Percentiles rank a stretch among this genome's conserved stretches.
Evolutionary conservation across 1,140 invertebrate genomes (phyloP).

Genomic region (Eupeodes corollae): DNA sequence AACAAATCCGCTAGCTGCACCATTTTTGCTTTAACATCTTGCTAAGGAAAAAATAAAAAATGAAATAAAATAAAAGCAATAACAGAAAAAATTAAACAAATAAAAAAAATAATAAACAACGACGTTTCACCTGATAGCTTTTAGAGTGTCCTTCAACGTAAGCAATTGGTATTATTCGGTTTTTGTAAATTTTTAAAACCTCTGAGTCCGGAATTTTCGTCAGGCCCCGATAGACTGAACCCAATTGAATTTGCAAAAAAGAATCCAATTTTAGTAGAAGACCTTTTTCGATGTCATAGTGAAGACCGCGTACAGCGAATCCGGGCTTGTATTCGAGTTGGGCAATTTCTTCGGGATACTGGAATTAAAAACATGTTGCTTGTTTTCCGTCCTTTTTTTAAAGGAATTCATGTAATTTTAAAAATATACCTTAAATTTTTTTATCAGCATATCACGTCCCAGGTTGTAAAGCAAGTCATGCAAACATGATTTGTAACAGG

Average conservation of each 20-base stretch:
- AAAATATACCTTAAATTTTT: slow-evolving; percentile 66
- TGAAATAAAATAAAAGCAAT: slow-evolving; percentile 6
- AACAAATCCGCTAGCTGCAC: slow-evolving; percentile 94
- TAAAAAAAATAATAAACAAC: slow-evolving; percentile 1
- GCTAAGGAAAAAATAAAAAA: slow-evolving; percentile 29
- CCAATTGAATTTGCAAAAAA: slow-evolving; percentile 92
- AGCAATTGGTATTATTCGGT: slow-evolving; percentile 69
- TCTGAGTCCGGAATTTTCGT: slow-evolving; percentile 72
- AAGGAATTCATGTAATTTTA: background rate
- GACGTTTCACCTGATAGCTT: slow-evolving; percentile 19
- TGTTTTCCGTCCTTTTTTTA: background rate
- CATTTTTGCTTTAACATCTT: slow-evolving; percentile 71
- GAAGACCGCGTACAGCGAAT: slow-evolving; percentile 86
- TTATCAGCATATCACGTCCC: slow-evolving; percentile 74
- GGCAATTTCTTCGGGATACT: slow-evolving; percentile 84
- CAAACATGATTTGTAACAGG: slow-evolving; percentile 84
- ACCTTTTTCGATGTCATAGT: slow-evolving; percentile 94
- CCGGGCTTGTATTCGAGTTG: slow-evolving; percentile 74
- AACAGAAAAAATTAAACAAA: slow-evolving; percentile 1
- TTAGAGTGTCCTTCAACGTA: slow-evolving; percentile 62
- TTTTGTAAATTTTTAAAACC: slow-evolving; percentile 77
- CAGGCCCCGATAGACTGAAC: slow-evolving; percentile 83
- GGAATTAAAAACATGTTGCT: slow-evolving; percentile 8
- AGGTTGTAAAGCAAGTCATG: slow-evolving; percentile 88
- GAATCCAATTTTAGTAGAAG: slow-evolving; percentile 91